phyloP scores from a whole-genome alignment of 1,140 invertebrate genomes.

The Leptinotarsa undecemlineata region DNA sequence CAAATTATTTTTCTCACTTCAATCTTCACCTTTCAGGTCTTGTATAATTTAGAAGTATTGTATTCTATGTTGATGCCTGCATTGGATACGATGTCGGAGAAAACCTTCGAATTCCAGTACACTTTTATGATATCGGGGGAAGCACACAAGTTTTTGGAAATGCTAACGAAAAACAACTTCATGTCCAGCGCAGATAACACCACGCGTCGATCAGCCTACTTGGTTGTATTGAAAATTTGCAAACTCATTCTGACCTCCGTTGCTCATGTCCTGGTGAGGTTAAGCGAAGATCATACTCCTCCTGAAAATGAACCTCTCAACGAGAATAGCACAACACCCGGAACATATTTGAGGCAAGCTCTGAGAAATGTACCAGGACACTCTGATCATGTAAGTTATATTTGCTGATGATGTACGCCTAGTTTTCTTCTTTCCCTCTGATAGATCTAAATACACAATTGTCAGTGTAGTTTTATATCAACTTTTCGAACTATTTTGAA shows the following conservation, averaged over 20 bases:
- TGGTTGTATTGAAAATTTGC: conserved; percentile 84
- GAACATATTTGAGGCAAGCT: conserved; percentile 71
- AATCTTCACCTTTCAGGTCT: conserved; percentile 37
- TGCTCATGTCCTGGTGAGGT: conserved; percentile 72
- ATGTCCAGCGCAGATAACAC: conserved; percentile 76
- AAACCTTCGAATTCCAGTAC: conserved; percentile 84
- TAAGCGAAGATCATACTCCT: conserved; percentile 62
- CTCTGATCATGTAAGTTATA: conserved; percentile 57
- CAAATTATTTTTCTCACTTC: conserved; percentile 12
- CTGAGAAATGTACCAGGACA: conserved; percentile 72
- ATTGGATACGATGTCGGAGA: conserved; percentile 78
- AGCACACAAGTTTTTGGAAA: conserved; percentile 77
- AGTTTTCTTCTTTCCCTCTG: too few relatives aligned
- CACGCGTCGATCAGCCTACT: conserved; percentile 82
- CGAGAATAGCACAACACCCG: conserved; percentile 57
- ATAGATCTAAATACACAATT: too few relatives aligned
- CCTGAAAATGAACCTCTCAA: conserved; percentile 52
- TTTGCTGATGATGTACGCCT: too few relatives aligned
- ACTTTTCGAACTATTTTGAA: too few relatives aligned
- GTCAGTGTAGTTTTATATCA: too few relatives aligned
- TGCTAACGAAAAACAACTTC: conserved; percentile 88
- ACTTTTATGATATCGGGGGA: conserved; percentile 87
- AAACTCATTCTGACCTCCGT: conserved; percentile 88
- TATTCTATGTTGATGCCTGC: conserved; percentile 93
- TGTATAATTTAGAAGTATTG: conserved; percentile 71